Evolutionary conservation across 2,797 vertebrate species (phyloP), one percentile per base, ranked within the genome.

Genomic region (Sebastes paucispinis): DNA sequence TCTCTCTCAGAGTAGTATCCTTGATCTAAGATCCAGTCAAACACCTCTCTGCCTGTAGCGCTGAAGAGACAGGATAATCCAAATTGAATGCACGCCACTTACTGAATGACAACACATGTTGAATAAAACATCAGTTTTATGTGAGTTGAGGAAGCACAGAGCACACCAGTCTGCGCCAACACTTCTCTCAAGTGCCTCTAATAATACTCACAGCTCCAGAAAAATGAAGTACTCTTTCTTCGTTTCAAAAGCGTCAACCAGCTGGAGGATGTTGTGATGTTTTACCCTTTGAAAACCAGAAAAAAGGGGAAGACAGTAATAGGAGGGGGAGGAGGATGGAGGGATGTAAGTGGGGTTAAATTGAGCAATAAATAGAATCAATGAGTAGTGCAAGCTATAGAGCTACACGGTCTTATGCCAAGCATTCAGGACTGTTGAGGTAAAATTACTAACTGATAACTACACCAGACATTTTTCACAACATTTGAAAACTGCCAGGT

Each of bases 1-100:
- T 99, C 98, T 86, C 95, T 96, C 93, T 99, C 98, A 0, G 98
- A 99, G 92, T 99, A 99, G 95, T 99, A 99, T 59, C 98, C 98
- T 93, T 99, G 98, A 93, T 99, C 98, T 94, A 99, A 94, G 94
- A 99, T 99, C 98, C 98, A 99, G 94, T 99, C 98, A 79, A 99
- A 99, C 85, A 99, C 98, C 92, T 99, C 98, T 86, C 98, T 96
- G 88, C 98, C 98, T 8, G 98, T 99, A 86, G 98, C 98, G 18
- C 98, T 99, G 93, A 77, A 83, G 72, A 88, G 63, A 87, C 50
- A 81, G 89, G 87, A 89, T 72, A 75, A 75, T 29, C 18, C 29
- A 63, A 20, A 77, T 73, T 16, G 39, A 73, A 47, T 9, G 73
- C 13, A 10, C 20, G 14, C 81, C 59, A 67, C 29, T 76, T 73